phyloP scores from a whole-genome alignment of 2,113 vertebrate genomes.

The Microtus pennsylvanicus region DNA sequence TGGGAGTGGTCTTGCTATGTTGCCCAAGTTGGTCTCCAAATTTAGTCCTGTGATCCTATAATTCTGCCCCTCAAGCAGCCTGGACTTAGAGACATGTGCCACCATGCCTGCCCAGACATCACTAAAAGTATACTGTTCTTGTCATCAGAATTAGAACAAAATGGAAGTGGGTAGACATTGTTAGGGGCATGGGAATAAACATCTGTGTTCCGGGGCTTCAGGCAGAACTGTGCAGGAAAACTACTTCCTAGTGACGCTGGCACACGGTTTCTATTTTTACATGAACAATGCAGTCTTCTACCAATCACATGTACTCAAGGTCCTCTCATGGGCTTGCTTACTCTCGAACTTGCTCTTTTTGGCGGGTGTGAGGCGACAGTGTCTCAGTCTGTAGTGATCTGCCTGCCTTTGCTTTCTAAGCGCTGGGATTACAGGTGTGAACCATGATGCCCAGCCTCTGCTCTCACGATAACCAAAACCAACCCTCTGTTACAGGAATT shows the following conservation, averaged over 20 bases:
- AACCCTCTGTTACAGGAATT: background rate
- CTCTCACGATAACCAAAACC: background rate
- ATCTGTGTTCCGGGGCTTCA: background rate
- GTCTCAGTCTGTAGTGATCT: background rate
- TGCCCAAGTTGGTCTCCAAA: background rate
- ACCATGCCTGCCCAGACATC: background rate
- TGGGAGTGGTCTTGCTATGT: background rate
- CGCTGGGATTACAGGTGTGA: background rate
- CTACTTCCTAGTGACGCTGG: background rate
- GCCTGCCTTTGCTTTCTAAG: background rate
- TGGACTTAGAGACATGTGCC: background rate
- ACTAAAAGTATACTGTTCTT: background rate
- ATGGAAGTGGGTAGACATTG: background rate
- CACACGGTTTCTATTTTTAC: slow-evolving; percentile 36
- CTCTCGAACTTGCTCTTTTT: background rate
- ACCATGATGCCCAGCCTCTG: background rate
- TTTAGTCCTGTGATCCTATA: background rate
- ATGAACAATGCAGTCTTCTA: background rate
- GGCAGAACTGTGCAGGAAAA: slow-evolving; percentile 54
- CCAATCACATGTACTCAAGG: background rate
- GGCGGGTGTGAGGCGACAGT: background rate
- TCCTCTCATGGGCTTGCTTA: background rate
- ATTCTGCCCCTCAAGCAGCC: background rate
- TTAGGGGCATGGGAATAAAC: slow-evolving; percentile 29
- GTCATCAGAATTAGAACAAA: background rate